Conservation (phyloP, 2,888 invertebrate genomes). For the Ophioninae sp. region DNA sequence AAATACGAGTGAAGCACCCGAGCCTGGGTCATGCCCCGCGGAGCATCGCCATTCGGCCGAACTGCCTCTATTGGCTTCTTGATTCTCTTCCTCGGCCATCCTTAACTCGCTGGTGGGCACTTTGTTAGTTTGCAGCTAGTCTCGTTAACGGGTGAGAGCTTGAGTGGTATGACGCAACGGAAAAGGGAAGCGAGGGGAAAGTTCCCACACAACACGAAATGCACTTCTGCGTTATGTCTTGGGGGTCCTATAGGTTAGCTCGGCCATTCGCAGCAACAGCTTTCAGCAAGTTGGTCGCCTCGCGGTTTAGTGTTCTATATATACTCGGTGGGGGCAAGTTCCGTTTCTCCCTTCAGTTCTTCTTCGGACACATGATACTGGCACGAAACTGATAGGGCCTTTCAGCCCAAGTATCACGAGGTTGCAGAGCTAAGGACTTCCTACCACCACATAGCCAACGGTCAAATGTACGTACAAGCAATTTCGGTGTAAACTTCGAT, state of each 20-base stretch:
- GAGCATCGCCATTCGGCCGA: slow-evolving; percentile 12
- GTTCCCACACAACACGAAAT: slow-evolving; percentile 42
- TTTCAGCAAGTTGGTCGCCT: slow-evolving; percentile 54
- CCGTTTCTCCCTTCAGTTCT: slow-evolving; percentile 42
- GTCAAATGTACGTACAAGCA: neutral
- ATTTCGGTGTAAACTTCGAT: slow-evolving; percentile 9
- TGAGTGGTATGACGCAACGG: slow-evolving; percentile 50
- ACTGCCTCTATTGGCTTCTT: slow-evolving; percentile 39
- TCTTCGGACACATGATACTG: slow-evolving; percentile 35
- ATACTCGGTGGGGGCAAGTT: slow-evolving; percentile 18
- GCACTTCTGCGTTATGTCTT: slow-evolving; percentile 51
- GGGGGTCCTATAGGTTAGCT: slow-evolving; percentile 5
- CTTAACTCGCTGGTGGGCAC: slow-evolving; percentile 48
- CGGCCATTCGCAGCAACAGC: slow-evolving; percentile 45
- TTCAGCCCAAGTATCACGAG: slow-evolving; percentile 36
- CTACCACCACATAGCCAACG: slow-evolving; percentile 41
- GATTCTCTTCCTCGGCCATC: slow-evolving; percentile 7
- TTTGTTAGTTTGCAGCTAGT: slow-evolving; percentile 55
- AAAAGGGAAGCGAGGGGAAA: slow-evolving; percentile 6
- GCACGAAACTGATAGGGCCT: slow-evolving; percentile 53
- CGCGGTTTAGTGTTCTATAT: slow-evolving; percentile 27
- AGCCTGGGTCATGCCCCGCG: neutral
- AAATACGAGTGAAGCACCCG: slow-evolving; percentile 2
- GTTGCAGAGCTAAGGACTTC: slow-evolving; percentile 10
- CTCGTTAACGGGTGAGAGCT: slow-evolving; percentile 50